phyloP scores from a whole-genome alignment of 2,113 vertebrate genomes.

The Pseudolaguvia tuberculata region DNA sequence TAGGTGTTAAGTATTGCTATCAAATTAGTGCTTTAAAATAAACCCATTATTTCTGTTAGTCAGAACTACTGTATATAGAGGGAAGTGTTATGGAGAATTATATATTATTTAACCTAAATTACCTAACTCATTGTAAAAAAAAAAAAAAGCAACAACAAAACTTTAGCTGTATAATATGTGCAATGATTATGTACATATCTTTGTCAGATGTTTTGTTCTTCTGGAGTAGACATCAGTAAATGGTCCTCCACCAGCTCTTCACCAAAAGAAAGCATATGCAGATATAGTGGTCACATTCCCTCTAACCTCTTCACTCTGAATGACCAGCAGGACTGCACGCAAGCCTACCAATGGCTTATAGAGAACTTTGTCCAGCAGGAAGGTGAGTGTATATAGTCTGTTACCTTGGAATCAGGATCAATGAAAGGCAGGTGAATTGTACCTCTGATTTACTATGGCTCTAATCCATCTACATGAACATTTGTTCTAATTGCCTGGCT shows the following conservation, averaged over 20 bases:
- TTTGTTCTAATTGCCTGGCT: slow-evolving; percentile 62
- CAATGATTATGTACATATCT: neutral
- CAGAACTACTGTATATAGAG: neutral
- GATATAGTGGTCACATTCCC: slow-evolving; percentile 63
- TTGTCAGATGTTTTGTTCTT: slow-evolving; percentile 61
- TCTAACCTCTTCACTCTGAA: slow-evolving; percentile 82
- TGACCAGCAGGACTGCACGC: slow-evolving; percentile 65
- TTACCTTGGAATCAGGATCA: slow-evolving; percentile 4
- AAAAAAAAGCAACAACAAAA: too few species aligned
- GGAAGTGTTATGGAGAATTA: neutral
- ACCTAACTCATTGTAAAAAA: neutral
- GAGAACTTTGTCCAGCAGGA: slow-evolving; percentile 57
- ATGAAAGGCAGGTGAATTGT: neutral
- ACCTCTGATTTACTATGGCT: slow-evolving; percentile 48
- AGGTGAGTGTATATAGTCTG: slow-evolving; percentile 62
- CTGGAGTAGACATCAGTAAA: slow-evolving; percentile 56
- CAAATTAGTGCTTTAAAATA: neutral
- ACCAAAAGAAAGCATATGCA: slow-evolving; percentile 30
- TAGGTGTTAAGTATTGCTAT: neutral
- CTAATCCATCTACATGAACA: slow-evolving; percentile 60
- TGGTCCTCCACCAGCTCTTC: slow-evolving; percentile 57
- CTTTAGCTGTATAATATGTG: too few species aligned
- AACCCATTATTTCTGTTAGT: neutral
- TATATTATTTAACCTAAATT: neutral
- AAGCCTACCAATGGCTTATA: slow-evolving; percentile 58